Evolutionary conservation across 1,140 invertebrate species (phyloP), one percentile per base, ranked within the genome.

Genomic region (Probaryconus sp.): DNA sequence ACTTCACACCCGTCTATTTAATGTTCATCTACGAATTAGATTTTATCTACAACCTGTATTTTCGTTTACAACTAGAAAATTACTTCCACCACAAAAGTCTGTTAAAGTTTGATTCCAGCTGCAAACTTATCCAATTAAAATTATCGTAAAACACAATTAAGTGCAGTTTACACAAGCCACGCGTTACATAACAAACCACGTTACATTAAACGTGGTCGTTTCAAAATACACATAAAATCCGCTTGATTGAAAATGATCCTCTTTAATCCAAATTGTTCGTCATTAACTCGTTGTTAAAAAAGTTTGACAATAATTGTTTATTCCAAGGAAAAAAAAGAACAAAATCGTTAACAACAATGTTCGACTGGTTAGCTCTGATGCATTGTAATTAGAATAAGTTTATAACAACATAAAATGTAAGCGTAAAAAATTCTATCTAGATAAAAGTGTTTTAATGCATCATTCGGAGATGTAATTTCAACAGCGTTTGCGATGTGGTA

Each of bases 211-310:
- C n/a, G 30, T 7, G 7, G 7, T 24, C 7, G 21, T 24, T 24
- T 31, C 30, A 31, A 31, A 31, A 43, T 1, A 35, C 26, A 37
- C 38, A 58, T 65, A 60, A 72, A 65, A 60, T 65, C 60, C 47
- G 30, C 21, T 40, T 58, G 53, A 72, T 72, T 60, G 69, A 65
- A 72, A 72, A 65, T 65, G 20, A 65, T 65, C 69, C 28, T 31
- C 42, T 60, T 63, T 58, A 51, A 65, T 60, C 31, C 30, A 10
- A 31, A 31, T 31, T 31, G 30, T 9, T 2, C 30, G 21, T 37
- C 61, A 42, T 65, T 42, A 48, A 30, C 9, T 24, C 45, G 30
- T 24, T 24, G 7, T 24, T n/a, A 24, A 24, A 24, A 24, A 7
- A 2, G 30, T 53, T 31, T 37, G 14, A 28, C 17, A 31, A 42